Evolutionary conservation across 2,888 invertebrate species (phyloP), one percentile per base, ranked within the genome.

Genomic region (Eucera pruinosa): DNA sequence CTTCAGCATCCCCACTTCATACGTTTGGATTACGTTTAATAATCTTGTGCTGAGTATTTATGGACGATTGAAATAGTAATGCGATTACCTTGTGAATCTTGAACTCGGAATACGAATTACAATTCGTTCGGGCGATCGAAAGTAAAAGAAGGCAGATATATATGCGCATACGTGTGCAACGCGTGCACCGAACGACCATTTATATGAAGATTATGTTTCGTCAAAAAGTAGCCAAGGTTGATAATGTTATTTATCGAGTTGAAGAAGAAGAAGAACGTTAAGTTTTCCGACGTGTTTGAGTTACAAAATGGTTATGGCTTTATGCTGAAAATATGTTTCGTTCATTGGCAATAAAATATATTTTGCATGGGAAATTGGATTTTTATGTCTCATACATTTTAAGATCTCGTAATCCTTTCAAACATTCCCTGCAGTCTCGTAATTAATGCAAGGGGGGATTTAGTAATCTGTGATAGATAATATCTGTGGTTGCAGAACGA

Each of bases 151-250:
- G 25, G 27, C 43, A 45, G 45, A 52, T 9, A 23, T 15, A 36
- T 11, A 15, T 3, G 1, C 18, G 36, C 3, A 36, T 36, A 3
- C 11, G 55, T 23, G 47, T 48, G 47, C 36, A 9, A 47, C 27
- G 18, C 55, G 47, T 47, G 55, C 72, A 39, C 15, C 30, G 43
- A 41, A 25, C n/a, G 18, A 30, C 45, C 57, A 23, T 58, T 74
- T 64, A 11, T 57, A 64, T 52, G 73, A 41, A 50, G 36, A 71
- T 45, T 39, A 23, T 45, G 64, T 36, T 9, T 41, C 13, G 41
- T 61, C 54, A 20, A 48, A 33, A 50, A n/a, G 41, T 33, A 20
- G 6, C 33, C 71, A 70, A 73, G 71, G 60, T 45, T 47, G 41
- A 0, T 18, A 23, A 52, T 27, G n/a, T 43, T 43, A 3, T 58